These are phyloP conservation scores for Drosophila littoralis DNA, from an alignment of 1,140 invertebrate species.

Conservation along the genomic window DNA sequence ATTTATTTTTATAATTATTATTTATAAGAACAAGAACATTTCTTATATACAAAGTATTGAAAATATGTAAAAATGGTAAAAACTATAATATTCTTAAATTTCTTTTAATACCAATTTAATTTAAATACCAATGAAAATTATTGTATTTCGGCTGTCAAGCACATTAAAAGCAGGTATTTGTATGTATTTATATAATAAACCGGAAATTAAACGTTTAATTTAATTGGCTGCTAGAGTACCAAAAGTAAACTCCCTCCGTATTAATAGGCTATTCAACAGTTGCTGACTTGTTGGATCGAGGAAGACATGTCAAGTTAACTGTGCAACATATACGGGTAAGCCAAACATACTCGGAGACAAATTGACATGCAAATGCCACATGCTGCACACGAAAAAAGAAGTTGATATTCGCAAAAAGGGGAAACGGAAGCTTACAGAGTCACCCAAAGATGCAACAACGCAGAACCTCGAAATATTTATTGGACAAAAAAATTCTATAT, in stretches of 20 bases:
- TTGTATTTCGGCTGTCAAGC: no score
- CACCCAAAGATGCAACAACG: slow-evolving; percentile 20
- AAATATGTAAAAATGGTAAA: no score
- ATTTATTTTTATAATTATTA: no score
- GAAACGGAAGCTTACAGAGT: slow-evolving; percentile 48
- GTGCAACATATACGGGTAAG: slow-evolving; percentile 41
- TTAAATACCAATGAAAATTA: no score
- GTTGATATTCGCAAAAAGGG: slow-evolving; percentile 14
- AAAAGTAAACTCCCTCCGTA: background rate
- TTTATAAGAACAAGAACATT: no score
- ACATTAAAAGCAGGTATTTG: no score
- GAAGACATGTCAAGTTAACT: slow-evolving; percentile 49
- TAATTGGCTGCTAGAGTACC: background rate
- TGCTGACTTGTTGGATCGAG: slow-evolving; percentile 49
- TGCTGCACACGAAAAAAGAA: slow-evolving; percentile 41
- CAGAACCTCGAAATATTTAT: slow-evolving; percentile 4
- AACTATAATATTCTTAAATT: no score
- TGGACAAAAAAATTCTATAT: slow-evolving; percentile 8
- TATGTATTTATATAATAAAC: background rate
- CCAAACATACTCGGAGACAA: slow-evolving; percentile 6
- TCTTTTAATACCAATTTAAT: no score
- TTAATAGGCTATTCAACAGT: background rate
- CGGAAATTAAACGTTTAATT: background rate
- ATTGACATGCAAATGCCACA: slow-evolving; percentile 31
- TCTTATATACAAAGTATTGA: no score